These are phyloP conservation scores for Ciconia nigra DNA, from an alignment of 2,797 vertebrate genomes.

Conservation along the genomic window DNA sequence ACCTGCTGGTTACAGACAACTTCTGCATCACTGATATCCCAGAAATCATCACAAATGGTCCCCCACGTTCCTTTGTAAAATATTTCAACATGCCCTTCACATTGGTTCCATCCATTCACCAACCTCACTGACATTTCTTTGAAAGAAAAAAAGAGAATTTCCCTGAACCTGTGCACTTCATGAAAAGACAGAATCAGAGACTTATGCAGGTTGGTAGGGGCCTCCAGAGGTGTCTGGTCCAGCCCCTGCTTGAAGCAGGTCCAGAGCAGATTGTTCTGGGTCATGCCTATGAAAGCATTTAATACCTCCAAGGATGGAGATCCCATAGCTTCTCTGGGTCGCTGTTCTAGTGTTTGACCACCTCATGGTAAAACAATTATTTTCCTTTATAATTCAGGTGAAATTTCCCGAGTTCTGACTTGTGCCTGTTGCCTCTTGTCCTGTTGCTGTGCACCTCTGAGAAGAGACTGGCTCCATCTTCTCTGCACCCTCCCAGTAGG, in stretches of 20 bases:
- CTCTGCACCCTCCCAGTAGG: not conserved
- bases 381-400: not conserved
- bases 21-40: not conserved
- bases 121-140: not conserved
- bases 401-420: not conserved
- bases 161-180: not conserved
- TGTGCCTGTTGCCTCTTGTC: not conserved
- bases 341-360: not conserved
- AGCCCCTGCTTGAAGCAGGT: not conserved
- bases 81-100: not conserved
- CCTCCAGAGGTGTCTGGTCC: not conserved
- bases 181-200: not conserved
- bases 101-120: not conserved
- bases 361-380: not conserved
- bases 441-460: not conserved
- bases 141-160: not conserved
- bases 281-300: fast-evolving
- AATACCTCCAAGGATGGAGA: not conserved
- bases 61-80: not conserved
- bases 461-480: not conserved
- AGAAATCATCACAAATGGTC: not conserved
- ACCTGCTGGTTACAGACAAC: not conserved
- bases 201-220: not conserved
- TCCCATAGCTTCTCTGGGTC: not conserved
- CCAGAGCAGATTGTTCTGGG: not conserved